A percentile compares a stretch with the other conserved stretches of the same genome.
phyloP scores from a whole-genome alignment of 2,888 invertebrate species.

The Punctoribates punctum region DNA sequence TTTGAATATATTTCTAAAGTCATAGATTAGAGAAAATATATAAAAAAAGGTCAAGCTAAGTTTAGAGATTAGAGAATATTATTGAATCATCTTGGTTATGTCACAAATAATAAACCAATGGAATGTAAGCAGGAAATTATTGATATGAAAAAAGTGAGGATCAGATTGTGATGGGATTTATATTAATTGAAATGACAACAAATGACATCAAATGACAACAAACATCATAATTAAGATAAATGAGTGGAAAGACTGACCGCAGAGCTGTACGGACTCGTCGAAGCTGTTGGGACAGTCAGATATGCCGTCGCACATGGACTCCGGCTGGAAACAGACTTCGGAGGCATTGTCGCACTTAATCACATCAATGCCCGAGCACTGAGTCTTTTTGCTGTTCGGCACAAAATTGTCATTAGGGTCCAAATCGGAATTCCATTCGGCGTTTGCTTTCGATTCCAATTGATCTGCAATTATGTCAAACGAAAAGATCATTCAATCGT shows the following conservation, averaged over 20 bases:
- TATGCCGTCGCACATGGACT: conserved; percentile 36
- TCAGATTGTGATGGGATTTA: background rate
- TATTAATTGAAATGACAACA: no score
- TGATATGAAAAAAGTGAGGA: no score
- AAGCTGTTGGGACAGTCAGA: conserved; percentile 39
- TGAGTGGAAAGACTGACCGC: conserved; percentile 20
- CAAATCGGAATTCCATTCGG: conserved; percentile 3
- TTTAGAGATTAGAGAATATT: no score
- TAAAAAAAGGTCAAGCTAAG: no score
- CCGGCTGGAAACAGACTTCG: conserved; percentile 22
- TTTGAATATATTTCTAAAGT: no score
- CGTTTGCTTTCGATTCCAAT: background rate
- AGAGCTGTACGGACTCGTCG: conserved; percentile 35
- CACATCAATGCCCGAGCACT: background rate
- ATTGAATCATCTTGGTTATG: no score
- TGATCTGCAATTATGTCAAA: background rate
- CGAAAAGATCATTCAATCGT: no score
- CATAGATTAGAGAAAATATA: no score
- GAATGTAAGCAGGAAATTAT: no score
- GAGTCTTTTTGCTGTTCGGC: background rate
- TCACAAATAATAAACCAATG: no score
- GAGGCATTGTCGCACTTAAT: conserved; percentile 33
- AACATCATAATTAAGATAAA: background rate
- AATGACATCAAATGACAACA: background rate
- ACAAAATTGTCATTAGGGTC: background rate